These are phyloP conservation scores for Paraescarpia echinospica DNA, from an alignment of 1,140 invertebrate species.

Conservation along the genomic window DNA sequence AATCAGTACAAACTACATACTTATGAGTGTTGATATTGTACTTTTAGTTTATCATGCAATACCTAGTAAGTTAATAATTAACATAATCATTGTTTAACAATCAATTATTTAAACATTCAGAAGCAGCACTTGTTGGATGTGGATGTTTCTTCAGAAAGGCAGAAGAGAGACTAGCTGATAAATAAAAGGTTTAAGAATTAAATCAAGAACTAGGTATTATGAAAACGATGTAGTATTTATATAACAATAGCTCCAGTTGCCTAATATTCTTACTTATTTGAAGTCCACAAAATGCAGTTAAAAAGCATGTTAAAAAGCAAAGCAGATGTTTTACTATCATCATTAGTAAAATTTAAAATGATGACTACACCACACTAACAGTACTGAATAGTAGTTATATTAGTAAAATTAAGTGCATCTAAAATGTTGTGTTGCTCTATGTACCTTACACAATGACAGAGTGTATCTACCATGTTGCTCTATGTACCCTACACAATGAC, in stretches of 20 bases:
- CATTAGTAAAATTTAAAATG: neutral
- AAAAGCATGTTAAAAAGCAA: neutral
- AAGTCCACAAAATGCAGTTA: neutral
- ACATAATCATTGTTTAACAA: neutral
- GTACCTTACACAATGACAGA: too few relatives aligned
- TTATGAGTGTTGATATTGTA: neutral
- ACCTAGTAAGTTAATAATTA: neutral
- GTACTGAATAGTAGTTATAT: neutral
- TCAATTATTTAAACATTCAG: neutral
- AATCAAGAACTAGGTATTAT: neutral
- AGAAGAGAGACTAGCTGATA: neutral
- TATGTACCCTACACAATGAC: too few relatives aligned
- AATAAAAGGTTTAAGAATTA: neutral
- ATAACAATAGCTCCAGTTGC: neutral
- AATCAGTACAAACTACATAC: neutral
- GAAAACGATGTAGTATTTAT: neutral
- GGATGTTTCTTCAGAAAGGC: neutral
- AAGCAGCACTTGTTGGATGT: neutral
- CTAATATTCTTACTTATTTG: neutral
- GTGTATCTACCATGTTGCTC: too few relatives aligned
- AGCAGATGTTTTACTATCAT: neutral
- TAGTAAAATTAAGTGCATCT: neutral
- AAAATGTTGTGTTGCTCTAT: neutral
- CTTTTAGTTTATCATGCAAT: neutral
- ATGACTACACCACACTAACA: neutral